Evolutionary conservation across 2,888 invertebrate species (phyloP).

Genomic region (Xylocampa areola): DNA sequence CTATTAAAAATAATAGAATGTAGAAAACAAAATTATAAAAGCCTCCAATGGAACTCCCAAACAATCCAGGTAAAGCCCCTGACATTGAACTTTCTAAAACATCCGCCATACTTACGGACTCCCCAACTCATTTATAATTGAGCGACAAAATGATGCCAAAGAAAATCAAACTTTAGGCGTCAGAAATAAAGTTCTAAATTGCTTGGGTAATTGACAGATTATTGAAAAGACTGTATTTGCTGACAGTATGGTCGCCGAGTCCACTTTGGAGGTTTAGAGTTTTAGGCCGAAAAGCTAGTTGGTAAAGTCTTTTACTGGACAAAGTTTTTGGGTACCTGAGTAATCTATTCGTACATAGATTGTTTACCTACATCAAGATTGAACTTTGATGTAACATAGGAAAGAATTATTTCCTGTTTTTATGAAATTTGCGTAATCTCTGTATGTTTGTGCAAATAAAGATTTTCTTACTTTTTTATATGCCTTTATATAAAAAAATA

Average conservation of each 20-base stretch:
- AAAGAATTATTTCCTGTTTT: too few relatives aligned
- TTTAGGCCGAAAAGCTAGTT: slow-evolving; percentile 20
- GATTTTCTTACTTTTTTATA: too few relatives aligned
- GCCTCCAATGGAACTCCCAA: slow-evolving; percentile 39
- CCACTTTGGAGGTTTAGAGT: slow-evolving; percentile 24
- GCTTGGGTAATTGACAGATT: slow-evolving; percentile 7
- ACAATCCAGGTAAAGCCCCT: slow-evolving; percentile 46
- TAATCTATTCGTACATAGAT: slow-evolving; percentile 5
- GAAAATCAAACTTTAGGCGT: background rate
- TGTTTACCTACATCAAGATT: too few relatives aligned
- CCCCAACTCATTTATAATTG: slow-evolving; percentile 22
- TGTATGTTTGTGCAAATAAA: too few relatives aligned
- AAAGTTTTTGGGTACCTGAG: slow-evolving; percentile 8
- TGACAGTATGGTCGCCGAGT: slow-evolving; percentile 18
- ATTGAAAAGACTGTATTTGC: slow-evolving; percentile 17
- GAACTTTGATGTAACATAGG: too few relatives aligned
- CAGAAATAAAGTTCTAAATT: background rate
- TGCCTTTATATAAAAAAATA: too few relatives aligned
- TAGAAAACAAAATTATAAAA: slow-evolving; percentile 42
- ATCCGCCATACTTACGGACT: slow-evolving; percentile 18
- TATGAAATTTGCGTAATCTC: too few relatives aligned
- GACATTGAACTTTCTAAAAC: slow-evolving; percentile 54
- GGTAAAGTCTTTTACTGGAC: slow-evolving; percentile 11
- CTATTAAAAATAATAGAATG: slow-evolving; percentile 4
- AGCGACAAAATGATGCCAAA: background rate